Percentiles rank a stretch among this genome's conserved stretches.
These are phyloP conservation scores for Auanema freiburgensis DNA, from an alignment of 2,888 invertebrate species.

Conservation along the genomic window DNA sequence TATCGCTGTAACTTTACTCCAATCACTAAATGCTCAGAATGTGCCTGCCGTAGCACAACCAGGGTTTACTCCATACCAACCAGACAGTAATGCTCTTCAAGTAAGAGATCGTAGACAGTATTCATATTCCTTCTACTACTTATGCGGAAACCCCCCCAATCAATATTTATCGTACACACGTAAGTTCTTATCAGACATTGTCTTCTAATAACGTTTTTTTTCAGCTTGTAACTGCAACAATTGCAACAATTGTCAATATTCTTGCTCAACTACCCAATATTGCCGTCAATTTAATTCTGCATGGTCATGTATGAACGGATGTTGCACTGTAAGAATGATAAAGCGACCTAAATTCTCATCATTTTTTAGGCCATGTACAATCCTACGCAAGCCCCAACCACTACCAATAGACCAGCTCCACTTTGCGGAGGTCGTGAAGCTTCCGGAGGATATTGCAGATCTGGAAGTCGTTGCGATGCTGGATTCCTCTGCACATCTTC, in stretches of 20 bases:
- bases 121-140: conserved; percentile 25
- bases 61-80: too few relatives aligned
- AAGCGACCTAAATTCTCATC: conserved; percentile 5
- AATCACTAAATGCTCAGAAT: too few relatives aligned
- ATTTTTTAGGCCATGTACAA: conserved; percentile 8
- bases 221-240: conserved; percentile 34
- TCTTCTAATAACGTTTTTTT: conserved; percentile 5
- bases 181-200: conserved; percentile 16
- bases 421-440: conserved; percentile 42
- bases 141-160: conserved; percentile 38
- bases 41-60: too few relatives aligned
- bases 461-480: conserved; percentile 28
- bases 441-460: conserved; percentile 39
- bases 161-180: conserved; percentile 34
- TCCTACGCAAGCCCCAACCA: conserved; percentile 22
- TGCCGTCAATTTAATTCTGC: conserved; percentile 32
- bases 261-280: conserved; percentile 31
- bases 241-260: conserved; percentile 27
- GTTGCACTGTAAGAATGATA: conserved; percentile 23
- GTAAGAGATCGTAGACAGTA: conserved; percentile 9
- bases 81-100: conserved; percentile 2
- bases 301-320: conserved; percentile 37
- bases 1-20: too few relatives aligned
- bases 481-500: conserved; percentile 40
- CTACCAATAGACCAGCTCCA: conserved; percentile 23